These are phyloP conservation scores for Alexandromys fortis DNA, from an alignment of 2,113 vertebrate species.

Conservation along the genomic window DNA sequence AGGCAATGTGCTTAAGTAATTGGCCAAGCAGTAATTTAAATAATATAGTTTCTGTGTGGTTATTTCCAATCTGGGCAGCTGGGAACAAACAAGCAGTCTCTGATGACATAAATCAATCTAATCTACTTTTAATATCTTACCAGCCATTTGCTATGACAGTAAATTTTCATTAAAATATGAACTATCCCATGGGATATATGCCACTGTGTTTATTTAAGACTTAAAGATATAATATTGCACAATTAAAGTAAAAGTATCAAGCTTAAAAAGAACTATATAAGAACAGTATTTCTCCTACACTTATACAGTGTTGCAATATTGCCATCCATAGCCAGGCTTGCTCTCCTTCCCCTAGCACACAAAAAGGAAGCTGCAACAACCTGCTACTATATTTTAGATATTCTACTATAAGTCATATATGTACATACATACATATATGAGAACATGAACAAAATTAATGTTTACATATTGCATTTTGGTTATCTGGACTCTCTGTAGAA, in stretches of 20 bases:
- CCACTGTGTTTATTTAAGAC: not conserved
- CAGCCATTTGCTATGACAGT: not conserved
- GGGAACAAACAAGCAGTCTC: no score
- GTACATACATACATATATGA: no score
- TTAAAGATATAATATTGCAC: not conserved
- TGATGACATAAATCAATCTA: not conserved
- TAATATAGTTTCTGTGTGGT: no score
- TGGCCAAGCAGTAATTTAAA: no score
- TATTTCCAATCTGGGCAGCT: no score
- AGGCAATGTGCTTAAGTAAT: no score
- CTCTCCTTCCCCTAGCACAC: not conserved
- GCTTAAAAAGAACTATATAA: not conserved
- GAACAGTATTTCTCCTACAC: not conserved
- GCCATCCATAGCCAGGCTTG: not conserved
- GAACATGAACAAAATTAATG: not conserved
- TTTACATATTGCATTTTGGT: not conserved
- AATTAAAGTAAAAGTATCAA: not conserved
- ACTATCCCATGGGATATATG: not conserved
- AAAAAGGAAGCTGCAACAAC: not conserved
- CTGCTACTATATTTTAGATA: not conserved
- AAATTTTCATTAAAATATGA: constrained; percentile 32
- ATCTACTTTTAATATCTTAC: not conserved
- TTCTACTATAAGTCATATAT: not conserved
- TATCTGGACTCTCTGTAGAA: not conserved
- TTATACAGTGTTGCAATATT: no score